Conservation (phyloP, 1,140 invertebrate species). For the Gonatopus flavifemur region DNA sequence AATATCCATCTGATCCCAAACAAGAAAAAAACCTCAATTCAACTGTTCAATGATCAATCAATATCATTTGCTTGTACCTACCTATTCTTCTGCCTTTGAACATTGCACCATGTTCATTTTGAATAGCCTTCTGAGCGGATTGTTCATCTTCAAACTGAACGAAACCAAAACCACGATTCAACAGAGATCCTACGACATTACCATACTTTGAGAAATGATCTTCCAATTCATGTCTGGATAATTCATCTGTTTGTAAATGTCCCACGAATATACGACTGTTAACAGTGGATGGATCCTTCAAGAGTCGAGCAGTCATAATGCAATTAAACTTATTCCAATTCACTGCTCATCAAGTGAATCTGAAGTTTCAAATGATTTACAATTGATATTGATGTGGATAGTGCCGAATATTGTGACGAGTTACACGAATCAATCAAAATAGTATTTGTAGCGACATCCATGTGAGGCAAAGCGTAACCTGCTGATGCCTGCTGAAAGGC, state of each 20-base stretch:
- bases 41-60: not conserved
- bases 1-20: not conserved
- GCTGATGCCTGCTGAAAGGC: too few relatives aligned
- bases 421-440: too few relatives aligned
- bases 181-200: constrained; percentile 68
- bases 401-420: too few relatives aligned
- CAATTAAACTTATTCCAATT: too few relatives aligned
- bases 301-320: constrained; percentile 51
- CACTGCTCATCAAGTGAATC: too few relatives aligned
- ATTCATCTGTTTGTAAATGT: constrained; percentile 66
- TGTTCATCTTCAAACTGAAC: constrained; percentile 79
- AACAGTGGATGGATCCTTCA: constrained; percentile 71
- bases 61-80: too few relatives aligned
- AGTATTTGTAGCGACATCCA: too few relatives aligned
- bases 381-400: too few relatives aligned
- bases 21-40: not conserved
- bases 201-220: constrained; percentile 76
- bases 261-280: constrained; percentile 77
- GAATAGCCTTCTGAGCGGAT: constrained; percentile 72
- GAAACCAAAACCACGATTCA: constrained; percentile 82
- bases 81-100: constrained; percentile 68
- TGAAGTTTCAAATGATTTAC: too few relatives aligned
- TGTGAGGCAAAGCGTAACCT: too few relatives aligned
- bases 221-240: constrained; percentile 69
- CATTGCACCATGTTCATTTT: constrained; percentile 67